These are phyloP conservation scores for Esox masquinongy DNA, from an alignment of 2,797 vertebrate genomes.

Conservation along the genomic window DNA sequence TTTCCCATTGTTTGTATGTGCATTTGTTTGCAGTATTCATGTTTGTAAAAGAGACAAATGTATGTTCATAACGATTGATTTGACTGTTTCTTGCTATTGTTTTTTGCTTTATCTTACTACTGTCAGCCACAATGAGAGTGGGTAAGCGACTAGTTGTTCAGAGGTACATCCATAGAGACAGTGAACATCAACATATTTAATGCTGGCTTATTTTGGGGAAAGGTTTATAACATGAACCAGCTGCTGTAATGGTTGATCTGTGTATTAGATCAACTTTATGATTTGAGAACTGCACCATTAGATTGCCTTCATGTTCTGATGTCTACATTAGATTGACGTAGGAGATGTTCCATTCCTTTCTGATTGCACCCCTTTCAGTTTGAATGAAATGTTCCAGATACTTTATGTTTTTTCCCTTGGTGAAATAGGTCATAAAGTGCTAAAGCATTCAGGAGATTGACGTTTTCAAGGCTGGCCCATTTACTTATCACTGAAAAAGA, in stretches of 20 bases:
- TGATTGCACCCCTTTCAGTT: too few species aligned
- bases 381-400: too few species aligned
- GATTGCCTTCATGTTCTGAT: not conserved
- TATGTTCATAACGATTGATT: conserved; percentile 17
- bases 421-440: too few species aligned
- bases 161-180: not conserved
- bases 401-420: too few species aligned
- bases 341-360: not conserved
- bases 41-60: conserved; percentile 23
- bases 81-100: not conserved
- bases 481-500: too few species aligned
- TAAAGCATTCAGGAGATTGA: too few species aligned
- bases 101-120: not conserved
- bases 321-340: not conserved
- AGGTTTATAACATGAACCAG: not conserved
- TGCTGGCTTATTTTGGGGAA: not conserved
- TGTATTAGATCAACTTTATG: not conserved
- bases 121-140: not conserved
- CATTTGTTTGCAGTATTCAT: conserved; percentile 31
- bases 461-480: too few species aligned
- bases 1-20: conserved; percentile 10
- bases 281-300: not conserved
- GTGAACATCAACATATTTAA: not conserved
- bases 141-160: not conserved
- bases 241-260: not conserved